Conservation (phyloP, 1,140 invertebrate genomes). For the Battus philenor region DNA sequence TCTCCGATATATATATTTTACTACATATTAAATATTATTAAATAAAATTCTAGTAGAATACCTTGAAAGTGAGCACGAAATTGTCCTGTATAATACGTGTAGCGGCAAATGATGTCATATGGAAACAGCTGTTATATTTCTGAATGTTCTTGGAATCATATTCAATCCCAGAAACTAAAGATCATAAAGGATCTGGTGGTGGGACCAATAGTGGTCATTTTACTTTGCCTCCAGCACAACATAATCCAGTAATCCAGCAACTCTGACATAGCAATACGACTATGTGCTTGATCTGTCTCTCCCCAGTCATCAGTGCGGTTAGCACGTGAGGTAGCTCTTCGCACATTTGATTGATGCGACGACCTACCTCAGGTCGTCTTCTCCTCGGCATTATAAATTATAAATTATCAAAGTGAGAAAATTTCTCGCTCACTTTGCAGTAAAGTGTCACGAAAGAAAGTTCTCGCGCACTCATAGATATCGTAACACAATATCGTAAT, state of each 20-base stretch:
- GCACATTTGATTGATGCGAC: constrained; percentile 33
- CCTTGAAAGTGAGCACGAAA: constrained; percentile 22
- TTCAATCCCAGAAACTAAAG: constrained; percentile 7
- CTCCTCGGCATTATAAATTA: constrained; percentile 33
- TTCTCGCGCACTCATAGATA: constrained; percentile 27
- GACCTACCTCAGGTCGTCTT: constrained; percentile 36
- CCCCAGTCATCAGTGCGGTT: constrained; percentile 33
- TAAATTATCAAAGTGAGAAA: constrained; percentile 26
- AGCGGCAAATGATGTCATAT: constrained; percentile 25
- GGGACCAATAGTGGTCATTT: constrained; percentile 11
- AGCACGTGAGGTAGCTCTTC: constrained; percentile 32
- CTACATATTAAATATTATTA: too few relatives aligned
- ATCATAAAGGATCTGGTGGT: constrained; percentile 24
- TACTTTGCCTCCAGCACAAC: constrained; percentile 13
- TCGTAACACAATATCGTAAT: constrained; percentile 16
- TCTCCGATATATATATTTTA: too few relatives aligned
- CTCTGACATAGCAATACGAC: constrained; percentile 32
- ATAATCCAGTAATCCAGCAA: constrained; percentile 23
- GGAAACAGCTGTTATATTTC: constrained; percentile 28
- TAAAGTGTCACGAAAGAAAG: too few relatives aligned
- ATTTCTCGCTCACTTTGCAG: too few relatives aligned
- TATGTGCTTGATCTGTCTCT: constrained; percentile 28
- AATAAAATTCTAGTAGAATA: too few relatives aligned
- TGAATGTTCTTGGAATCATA: constrained; percentile 30
- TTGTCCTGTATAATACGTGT: constrained; percentile 24